Evolutionary conservation across 92 coral and sea anemone species (phyloP).

Genomic region (Paragorgia papillata): DNA sequence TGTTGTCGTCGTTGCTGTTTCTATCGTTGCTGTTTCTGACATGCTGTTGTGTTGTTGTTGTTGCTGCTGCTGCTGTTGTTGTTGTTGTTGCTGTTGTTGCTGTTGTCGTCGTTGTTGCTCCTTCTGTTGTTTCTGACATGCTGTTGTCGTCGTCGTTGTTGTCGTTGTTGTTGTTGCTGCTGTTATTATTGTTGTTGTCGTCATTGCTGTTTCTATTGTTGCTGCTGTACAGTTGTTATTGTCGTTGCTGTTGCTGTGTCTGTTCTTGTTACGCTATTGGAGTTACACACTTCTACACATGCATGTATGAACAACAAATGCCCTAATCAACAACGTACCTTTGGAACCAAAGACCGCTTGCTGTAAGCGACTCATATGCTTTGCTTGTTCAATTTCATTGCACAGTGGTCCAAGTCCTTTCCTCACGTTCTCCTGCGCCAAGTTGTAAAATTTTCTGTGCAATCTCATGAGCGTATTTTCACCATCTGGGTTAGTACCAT

Average conservation of each 20-base stretch:
- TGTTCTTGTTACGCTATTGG: too few species aligned
- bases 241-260: too few species aligned
- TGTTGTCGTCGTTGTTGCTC: not conserved
- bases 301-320: too few species aligned
- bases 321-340: slow-evolving; percentile 4
- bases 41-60: too few species aligned
- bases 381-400: slow-evolving; percentile 35
- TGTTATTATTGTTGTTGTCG: too few species aligned
- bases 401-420: slow-evolving; percentile 40
- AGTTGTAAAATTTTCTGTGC: slow-evolving; percentile 31
- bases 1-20: not conserved
- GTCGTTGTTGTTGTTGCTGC: too few species aligned
- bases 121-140: not conserved
- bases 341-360: slow-evolving; percentile 33
- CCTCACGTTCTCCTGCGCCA: slow-evolving; percentile 35
- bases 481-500: not conserved
- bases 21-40: not conserved
- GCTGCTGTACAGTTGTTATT: too few species aligned
- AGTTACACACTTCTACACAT: too few species aligned
- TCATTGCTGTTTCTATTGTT: not conserved
- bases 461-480: slow-evolving; percentile 15
- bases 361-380: slow-evolving; percentile 19
- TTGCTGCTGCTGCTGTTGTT: too few species aligned
- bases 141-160: too few species aligned
- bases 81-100: too few species aligned